Conservation (phyloP, 2,113 vertebrate species). For the Proteles cristata region DNA sequence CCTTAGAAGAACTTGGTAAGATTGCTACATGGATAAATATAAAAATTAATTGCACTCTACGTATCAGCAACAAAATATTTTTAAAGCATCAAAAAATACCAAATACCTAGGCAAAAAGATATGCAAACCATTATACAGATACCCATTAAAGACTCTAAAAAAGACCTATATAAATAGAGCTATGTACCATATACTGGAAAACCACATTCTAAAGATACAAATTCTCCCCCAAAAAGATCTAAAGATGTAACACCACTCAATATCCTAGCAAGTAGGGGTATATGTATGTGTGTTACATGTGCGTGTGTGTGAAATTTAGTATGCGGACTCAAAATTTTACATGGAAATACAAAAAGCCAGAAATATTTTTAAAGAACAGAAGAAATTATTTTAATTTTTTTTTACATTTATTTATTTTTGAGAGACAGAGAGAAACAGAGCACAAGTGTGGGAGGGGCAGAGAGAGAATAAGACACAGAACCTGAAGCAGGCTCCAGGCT, state of each 20-base stretch:
- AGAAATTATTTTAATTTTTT: neutral
- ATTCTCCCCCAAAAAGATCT: neutral
- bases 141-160: neutral
- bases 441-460: no score
- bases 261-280: neutral
- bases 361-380: neutral
- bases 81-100: neutral
- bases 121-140: neutral
- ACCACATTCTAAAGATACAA: neutral
- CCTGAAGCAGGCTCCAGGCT: no score
- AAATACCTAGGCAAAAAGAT: neutral
- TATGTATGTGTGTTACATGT: no score
- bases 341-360: neutral
- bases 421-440: no score
- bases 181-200: neutral
- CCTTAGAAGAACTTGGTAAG: neutral
- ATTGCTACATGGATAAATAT: neutral
- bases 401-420: no score
- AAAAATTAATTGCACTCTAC: neutral
- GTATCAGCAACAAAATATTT: neutral
- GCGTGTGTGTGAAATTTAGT: neutral
- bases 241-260: neutral
- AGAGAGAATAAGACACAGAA: no score
- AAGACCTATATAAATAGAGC: neutral
- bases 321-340: neutral